These are phyloP conservation scores for Channa maculata DNA, from an alignment of 2,113 vertebrate species.

Conservation along the genomic window DNA sequence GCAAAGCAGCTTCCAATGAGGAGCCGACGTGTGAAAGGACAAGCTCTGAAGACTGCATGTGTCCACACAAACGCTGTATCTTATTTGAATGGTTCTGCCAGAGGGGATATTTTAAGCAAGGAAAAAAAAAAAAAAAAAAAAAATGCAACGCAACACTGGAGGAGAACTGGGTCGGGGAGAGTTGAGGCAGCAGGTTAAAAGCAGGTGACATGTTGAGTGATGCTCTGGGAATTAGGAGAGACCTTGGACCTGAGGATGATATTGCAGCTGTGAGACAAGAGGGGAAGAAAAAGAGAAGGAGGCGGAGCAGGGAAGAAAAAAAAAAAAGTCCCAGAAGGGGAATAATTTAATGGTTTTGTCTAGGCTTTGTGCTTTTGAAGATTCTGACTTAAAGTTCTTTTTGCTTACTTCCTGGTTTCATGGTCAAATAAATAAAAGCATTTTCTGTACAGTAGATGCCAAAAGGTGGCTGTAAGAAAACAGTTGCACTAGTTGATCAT, in stretches of 20 bases:
- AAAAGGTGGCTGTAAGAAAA: not conserved
- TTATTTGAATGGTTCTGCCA: conserved; percentile 55
- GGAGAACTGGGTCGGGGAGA: conserved; percentile 11
- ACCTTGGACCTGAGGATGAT: conserved; percentile 49
- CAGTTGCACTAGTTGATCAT: not conserved
- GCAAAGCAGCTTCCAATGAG: conserved; percentile 57
- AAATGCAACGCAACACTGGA: not conserved
- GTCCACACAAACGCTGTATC: conserved; percentile 56
- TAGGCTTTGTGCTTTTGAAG: conserved; percentile 34
- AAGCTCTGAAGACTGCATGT: conserved; percentile 45
- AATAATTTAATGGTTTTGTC: conserved; percentile 56
- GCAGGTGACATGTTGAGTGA: conserved; percentile 58
- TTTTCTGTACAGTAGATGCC: not conserved
- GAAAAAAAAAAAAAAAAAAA: not conserved
- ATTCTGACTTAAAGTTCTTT: conserved; percentile 5
- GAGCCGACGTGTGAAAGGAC: conserved; percentile 56
- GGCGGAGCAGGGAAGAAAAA: not conserved
- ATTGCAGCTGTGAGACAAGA: conserved; percentile 41
- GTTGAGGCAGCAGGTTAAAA: conserved; percentile 31
- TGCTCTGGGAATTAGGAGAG: conserved; percentile 35
- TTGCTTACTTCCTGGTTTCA: conserved; percentile 4
- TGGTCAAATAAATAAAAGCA: conserved; percentile 27
- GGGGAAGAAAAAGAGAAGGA: conserved; percentile 3
- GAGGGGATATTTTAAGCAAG: conserved; percentile 17
- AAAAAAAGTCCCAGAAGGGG: conserved; percentile 39